Percentiles rank a stretch among this genome's conserved stretches.
Evolutionary conservation across 2,113 vertebrate genomes (phyloP).

Genomic region (Benitochromis conjunctus): DNA sequence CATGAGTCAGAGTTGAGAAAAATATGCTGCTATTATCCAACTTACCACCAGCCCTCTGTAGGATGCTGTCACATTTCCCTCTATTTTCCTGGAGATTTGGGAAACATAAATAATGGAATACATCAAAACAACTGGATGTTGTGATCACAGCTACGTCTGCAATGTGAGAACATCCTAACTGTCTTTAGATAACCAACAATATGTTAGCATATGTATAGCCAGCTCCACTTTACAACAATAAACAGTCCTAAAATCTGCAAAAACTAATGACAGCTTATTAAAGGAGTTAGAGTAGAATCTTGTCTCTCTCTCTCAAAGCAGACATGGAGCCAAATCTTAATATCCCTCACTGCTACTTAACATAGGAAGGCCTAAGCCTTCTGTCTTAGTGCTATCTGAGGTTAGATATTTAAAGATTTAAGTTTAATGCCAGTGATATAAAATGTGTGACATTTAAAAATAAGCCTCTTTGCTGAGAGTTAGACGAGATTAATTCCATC

Average conservation of each 20-base stretch:
- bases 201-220: neutral
- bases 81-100: neutral
- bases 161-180: neutral
- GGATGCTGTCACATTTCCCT: neutral
- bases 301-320: neutral
- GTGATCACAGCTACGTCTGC: neutral
- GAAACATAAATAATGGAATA: neutral
- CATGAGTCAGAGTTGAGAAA: neutral
- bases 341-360: neutral
- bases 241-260: neutral
- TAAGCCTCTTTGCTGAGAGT: neutral
- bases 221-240: neutral
- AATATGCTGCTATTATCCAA: neutral
- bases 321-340: neutral
- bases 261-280: neutral
- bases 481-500: neutral
- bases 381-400: neutral
- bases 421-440: neutral
- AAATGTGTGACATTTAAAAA: neutral
- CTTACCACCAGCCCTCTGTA: neutral
- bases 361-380: neutral
- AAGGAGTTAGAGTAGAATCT: neutral
- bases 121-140: neutral
- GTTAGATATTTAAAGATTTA: neutral
- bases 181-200: neutral